Evolutionary conservation across 2,888 invertebrate species (phyloP).

Genomic region (Synergus laeviventris): DNA sequence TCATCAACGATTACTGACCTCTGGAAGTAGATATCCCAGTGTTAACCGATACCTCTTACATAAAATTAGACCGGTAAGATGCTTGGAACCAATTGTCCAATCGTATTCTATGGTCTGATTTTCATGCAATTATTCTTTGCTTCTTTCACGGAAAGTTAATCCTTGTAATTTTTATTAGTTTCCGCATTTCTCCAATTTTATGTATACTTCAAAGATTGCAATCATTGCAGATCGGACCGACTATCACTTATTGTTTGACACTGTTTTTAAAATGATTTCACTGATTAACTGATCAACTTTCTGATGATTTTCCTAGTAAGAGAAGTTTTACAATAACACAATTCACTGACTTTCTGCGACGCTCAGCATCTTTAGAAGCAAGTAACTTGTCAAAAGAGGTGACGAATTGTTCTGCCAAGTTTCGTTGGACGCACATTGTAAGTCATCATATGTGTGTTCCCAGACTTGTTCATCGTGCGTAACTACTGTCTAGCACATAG

Average conservation of each 20-base stretch:
- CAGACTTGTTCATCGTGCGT: slow-evolving; percentile 14
- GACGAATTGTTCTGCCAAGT: not conserved
- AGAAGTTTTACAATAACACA: too few species aligned
- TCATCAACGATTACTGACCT: slow-evolving; percentile 1
- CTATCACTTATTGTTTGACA: too few species aligned
- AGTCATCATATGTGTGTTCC: not conserved
- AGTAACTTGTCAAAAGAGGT: not conserved
- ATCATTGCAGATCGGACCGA: not conserved
- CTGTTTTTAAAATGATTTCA: too few species aligned
- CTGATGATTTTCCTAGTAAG: too few species aligned
- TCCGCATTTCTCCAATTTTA: slow-evolving; percentile 3
- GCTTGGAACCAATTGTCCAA: not conserved
- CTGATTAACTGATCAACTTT: too few species aligned
- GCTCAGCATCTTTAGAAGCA: too few species aligned
- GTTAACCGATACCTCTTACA: not conserved
- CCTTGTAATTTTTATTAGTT: not conserved
- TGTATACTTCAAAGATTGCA: not conserved
- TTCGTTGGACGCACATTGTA: not conserved
- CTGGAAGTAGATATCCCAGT: not conserved
- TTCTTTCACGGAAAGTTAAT: slow-evolving; percentile 22
- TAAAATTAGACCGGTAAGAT: slow-evolving; percentile 11
- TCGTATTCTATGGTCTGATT: slow-evolving; percentile 24
- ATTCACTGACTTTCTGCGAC: too few species aligned
- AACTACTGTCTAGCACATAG: not conserved
- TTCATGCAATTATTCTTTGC: slow-evolving; percentile 6